Conservation (phyloP, 2,888 invertebrate species). For the Adineta ricciae region DNA sequence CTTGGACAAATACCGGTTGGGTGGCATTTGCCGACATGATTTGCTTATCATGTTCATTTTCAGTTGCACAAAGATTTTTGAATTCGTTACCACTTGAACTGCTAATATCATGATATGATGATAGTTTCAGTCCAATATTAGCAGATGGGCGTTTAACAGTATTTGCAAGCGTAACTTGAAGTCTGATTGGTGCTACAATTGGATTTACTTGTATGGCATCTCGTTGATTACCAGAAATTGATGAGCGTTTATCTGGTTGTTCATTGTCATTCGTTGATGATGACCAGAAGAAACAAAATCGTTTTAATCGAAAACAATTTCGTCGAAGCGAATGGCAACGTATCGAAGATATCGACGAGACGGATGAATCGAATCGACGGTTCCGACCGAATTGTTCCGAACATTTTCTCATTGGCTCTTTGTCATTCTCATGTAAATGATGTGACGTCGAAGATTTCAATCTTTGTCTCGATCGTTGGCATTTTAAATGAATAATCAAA, state of each 20-base stretch:
- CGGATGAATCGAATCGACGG: neutral
- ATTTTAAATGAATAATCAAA: constrained; percentile 12
- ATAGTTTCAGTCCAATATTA: neutral
- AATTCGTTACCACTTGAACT: neutral
- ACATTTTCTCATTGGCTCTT: neutral
- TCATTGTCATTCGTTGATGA: neutral
- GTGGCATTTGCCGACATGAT: neutral
- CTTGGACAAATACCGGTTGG: too few species aligned
- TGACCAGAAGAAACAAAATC: neutral
- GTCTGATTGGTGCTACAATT: neutral
- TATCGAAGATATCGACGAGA: neutral
- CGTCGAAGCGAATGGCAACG: neutral
- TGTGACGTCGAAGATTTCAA: neutral
- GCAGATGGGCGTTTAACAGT: neutral
- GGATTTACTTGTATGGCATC: neutral
- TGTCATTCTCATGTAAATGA: neutral
- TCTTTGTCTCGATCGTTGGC: neutral
- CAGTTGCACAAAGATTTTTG: neutral
- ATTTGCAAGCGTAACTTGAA: neutral
- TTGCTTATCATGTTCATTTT: neutral
- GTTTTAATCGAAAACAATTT: neutral
- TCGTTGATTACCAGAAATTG: neutral
- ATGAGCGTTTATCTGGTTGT: neutral
- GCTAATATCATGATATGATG: neutral
- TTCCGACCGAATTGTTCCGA: neutral